phyloP scores from a whole-genome alignment of 2,797 vertebrate genomes.

The Hypotaenidia okinawae region DNA sequence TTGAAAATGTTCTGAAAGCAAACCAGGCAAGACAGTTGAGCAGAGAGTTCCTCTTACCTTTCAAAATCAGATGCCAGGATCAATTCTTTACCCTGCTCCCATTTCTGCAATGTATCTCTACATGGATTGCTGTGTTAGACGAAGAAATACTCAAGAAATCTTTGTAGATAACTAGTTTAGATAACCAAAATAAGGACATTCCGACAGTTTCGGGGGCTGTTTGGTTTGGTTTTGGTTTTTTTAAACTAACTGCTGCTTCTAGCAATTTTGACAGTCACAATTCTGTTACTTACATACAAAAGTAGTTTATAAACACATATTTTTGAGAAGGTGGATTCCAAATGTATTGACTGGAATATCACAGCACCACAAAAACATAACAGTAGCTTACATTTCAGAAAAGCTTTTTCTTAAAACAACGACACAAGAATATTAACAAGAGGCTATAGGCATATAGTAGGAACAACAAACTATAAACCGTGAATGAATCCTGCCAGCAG shows the following conservation, averaged over 20 bases:
- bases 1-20: slow-evolving; percentile 11
- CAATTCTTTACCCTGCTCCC: neutral
- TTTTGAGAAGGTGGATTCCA: neutral
- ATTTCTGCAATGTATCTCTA: neutral
- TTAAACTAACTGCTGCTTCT: neutral
- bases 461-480: neutral
- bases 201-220: rapidly evolving
- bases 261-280: neutral
- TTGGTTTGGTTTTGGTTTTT: neutral
- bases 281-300: neutral
- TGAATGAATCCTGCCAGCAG: neutral
- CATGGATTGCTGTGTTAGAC: neutral
- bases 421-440: neutral
- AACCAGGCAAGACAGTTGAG: neutral
- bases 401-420: neutral
- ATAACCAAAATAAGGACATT: neutral
- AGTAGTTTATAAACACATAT: neutral
- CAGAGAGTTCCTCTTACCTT: neutral
- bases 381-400: neutral
- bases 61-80: neutral
- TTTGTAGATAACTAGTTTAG: neutral
- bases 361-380: neutral
- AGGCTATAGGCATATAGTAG: neutral
- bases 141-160: neutral
- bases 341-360: neutral